phyloP scores from a whole-genome alignment of 2,888 invertebrate species.

The Andrena praecox region DNA sequence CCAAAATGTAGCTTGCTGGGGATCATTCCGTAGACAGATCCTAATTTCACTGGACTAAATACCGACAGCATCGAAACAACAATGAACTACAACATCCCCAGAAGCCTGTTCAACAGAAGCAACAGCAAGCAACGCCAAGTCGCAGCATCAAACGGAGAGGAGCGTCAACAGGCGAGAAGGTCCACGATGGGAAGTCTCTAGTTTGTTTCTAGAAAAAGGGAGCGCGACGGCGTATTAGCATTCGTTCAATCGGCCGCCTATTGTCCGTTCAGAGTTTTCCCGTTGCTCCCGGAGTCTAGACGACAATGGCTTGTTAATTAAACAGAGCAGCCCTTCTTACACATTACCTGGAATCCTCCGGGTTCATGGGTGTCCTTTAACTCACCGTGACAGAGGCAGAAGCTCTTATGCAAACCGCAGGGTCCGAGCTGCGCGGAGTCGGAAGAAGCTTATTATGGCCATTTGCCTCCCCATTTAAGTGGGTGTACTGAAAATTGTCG shows the following conservation, averaged over 20 bases:
- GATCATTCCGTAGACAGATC: too few species aligned
- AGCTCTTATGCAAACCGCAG: constrained; percentile 72
- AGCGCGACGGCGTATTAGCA: constrained; percentile 33
- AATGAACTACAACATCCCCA: too few species aligned
- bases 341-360: constrained; percentile 59
- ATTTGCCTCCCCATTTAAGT: constrained; percentile 65
- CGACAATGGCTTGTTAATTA: constrained; percentile 69
- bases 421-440: constrained; percentile 47
- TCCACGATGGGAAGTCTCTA: not conserved
- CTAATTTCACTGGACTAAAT: too few species aligned
- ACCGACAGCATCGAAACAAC: too few species aligned
- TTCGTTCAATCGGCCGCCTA: constrained; percentile 46
- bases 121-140: not conserved
- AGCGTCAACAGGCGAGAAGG: not conserved
- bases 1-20: too few species aligned
- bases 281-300: constrained; percentile 2
- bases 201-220: constrained; percentile 2
- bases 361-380: constrained; percentile 64
- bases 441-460: constrained; percentile 71
- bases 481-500: constrained; percentile 66
- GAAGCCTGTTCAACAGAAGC: not conserved
- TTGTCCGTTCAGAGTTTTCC: constrained; percentile 35
- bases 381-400: constrained; percentile 55
- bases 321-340: constrained; percentile 64
- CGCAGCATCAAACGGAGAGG: constrained; percentile 4